These are phyloP conservation scores for Sminthurinus aureus DNA, from an alignment of 2,888 invertebrate species.

Conservation along the genomic window DNA sequence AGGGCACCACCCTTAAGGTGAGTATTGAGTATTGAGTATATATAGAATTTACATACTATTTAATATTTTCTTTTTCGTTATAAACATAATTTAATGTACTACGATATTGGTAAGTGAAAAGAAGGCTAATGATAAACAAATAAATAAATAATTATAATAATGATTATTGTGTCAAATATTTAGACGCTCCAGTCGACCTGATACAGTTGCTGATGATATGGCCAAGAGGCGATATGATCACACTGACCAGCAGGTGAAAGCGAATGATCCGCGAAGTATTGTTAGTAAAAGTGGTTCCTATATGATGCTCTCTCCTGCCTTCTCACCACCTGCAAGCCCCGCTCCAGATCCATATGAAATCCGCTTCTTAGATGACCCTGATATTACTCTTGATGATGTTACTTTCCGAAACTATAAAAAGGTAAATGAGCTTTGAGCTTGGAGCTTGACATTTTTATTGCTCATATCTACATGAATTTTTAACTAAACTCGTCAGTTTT, in stretches of 20 bases:
- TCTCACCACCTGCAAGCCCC: slow-evolving; percentile 64
- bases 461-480: too few relatives aligned
- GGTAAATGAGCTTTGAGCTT: slow-evolving; percentile 43
- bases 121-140: too few relatives aligned
- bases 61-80: too few relatives aligned
- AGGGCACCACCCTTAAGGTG: not conserved
- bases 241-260: not conserved
- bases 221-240: slow-evolving; percentile 71
- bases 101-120: too few relatives aligned
- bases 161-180: not conserved
- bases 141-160: too few relatives aligned
- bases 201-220: slow-evolving; percentile 80
- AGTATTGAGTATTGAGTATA: not conserved
- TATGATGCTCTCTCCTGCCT: slow-evolving; percentile 74
- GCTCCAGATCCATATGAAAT: slow-evolving; percentile 44
- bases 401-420: slow-evolving; percentile 81
- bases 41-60: not conserved
- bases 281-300: slow-evolving; percentile 71
- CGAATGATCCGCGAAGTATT: slow-evolving; percentile 63
- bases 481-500: too few relatives aligned
- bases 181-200: slow-evolving; percentile 67
- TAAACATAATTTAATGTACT: too few relatives aligned
- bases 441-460: too few relatives aligned
- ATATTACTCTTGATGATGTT: slow-evolving; percentile 83
- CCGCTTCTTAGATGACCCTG: slow-evolving; percentile 70